phyloP scores from a whole-genome alignment of 64 coral and sea anemone species.

The Orbicella faveolata region DNA sequence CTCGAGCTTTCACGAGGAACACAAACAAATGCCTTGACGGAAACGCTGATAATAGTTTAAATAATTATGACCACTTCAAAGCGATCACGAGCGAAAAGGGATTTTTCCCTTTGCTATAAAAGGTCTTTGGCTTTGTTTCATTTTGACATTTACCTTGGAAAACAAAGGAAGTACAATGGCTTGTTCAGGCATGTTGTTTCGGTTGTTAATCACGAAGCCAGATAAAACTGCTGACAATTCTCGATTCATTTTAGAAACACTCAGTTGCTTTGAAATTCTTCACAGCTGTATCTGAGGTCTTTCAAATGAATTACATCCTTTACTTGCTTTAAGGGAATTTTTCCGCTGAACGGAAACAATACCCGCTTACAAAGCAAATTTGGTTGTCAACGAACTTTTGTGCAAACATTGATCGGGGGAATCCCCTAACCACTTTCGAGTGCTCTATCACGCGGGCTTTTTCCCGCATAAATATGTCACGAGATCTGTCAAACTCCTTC shows the following conservation, averaged over 20 bases:
- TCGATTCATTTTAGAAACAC: not conserved
- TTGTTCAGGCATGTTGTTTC: not conserved
- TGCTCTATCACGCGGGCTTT: not conserved
- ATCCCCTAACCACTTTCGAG: not conserved
- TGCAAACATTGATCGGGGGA: not conserved
- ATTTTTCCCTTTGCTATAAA: not conserved
- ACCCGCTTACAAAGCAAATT: not conserved
- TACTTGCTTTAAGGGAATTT: not conserved
- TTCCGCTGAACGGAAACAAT: not conserved
- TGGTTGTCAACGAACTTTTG: not conserved
- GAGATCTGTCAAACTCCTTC: not conserved
- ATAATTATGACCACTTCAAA: not conserved
- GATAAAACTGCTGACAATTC: not conserved
- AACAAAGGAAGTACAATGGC: not conserved
- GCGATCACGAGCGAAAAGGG: not conserved
- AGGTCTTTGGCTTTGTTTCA: not conserved
- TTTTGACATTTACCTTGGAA: not conserved
- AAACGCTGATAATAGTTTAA: not conserved
- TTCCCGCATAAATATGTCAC: not conserved
- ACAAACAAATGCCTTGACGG: not conserved
- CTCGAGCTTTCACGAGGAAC: not conserved
- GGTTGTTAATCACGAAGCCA: too few species aligned
- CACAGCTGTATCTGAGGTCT: not conserved
- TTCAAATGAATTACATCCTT: not conserved
- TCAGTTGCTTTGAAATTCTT: not conserved